Evolutionary conservation across 1,140 invertebrate genomes (phyloP), one percentile per base, ranked within the genome.

Genomic region (Pseudomyrmex pallidus): DNA sequence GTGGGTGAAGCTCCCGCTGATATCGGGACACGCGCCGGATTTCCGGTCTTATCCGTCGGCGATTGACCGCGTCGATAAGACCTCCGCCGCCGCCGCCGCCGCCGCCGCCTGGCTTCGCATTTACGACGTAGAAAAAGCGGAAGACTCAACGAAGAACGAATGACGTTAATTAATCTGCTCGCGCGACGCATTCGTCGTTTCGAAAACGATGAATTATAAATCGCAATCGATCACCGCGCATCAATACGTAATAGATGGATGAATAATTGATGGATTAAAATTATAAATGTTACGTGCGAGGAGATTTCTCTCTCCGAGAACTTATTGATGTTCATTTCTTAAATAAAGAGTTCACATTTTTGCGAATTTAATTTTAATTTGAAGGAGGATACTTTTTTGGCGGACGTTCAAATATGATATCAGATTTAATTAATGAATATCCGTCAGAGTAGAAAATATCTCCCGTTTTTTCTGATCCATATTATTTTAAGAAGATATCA

Each of bases 11-110:
- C 44, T 67, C 56, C 59, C 72, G 62, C 68, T 87, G 87, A 87
- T 89, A 89, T 46, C 76, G 48, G 5, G 73, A 82, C 82, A 89
- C 77, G 66, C 74, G 77, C 87, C 88, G 88, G 88, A 89, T 87
- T 85, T 89, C 72, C 22, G 62, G 63, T 70, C 61, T 74, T 88
- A 86, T 89, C 87, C 72, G 44, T 17, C 63, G 57, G 64, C 80
- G 82, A 89, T 86, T 86, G 87, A 87, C 74, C 67, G 66, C 10
- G 0, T 63, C 48, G 86, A 88, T 88, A 88, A 56, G 13, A 59
- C 13, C 13, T 5, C 35, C 15, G 22, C n/a, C n/a, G 77, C 17
- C 13, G 35, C 35, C 15, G 22, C n/a, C n/a, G 77, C 17, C 67
- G 48, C 48, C 54, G 48, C 77, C 72, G 67, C 61, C 35, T 78